A percentile compares a stretch with the other conserved stretches of the same genome.
These are phyloP conservation scores for Tiaroga cobitis DNA, from an alignment of 2,797 vertebrate genomes.

Conservation along the genomic window DNA sequence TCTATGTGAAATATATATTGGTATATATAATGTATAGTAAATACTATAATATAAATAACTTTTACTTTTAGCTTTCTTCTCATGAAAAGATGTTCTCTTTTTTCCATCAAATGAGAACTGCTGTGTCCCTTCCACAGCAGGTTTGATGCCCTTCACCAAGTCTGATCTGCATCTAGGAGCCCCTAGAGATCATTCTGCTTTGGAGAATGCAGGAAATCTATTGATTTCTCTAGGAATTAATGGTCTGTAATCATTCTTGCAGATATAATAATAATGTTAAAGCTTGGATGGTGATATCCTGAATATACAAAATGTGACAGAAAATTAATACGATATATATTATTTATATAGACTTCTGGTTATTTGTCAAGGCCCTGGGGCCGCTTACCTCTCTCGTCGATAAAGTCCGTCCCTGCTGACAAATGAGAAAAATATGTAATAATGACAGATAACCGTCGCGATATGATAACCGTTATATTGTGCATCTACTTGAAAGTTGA, in stretches of 20 bases:
- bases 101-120: not conserved
- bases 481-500: not conserved
- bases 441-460: not conserved
- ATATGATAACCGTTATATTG: not conserved
- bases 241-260: not conserved
- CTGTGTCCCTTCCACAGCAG: not conserved
- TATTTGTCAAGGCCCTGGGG: not conserved
- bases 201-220: not conserved
- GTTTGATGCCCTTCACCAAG: not conserved
- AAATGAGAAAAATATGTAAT: not conserved
- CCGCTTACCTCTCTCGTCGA: not conserved
- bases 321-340: not conserved
- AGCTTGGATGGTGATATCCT: not conserved
- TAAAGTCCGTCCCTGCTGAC: not conserved
- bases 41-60: too few species aligned
- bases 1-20: too few species aligned
- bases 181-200: not conserved
- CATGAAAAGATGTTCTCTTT: not conserved
- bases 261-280: not conserved
- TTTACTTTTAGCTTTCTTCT: not conserved
- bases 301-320: not conserved
- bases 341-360: not conserved
- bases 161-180: not conserved
- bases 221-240: not conserved
- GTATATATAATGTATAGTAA: too few species aligned